Base-by-base conservation (phyloP, 2,113 vertebrate species). In the Istiophorus platypterus region DNA sequence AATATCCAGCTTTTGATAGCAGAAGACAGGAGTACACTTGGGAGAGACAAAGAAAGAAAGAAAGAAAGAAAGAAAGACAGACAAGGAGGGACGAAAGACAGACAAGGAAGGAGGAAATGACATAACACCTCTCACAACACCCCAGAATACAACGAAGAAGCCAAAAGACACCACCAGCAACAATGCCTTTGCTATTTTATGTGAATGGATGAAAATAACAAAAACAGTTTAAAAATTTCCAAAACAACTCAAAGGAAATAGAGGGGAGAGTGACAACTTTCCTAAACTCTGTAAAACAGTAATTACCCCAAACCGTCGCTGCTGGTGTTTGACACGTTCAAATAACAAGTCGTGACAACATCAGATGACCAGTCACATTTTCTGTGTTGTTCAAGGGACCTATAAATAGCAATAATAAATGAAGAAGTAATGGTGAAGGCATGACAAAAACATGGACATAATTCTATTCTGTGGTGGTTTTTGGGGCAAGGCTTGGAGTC, bases 401-500 rank as follows among this genome's bases (percentile, higher is more conserved):
- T 87, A 89, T 92, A 91, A 87, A 91, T 92, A 94, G 85, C 67
- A 22, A 54, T 75, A 79, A 86, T 91, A 89, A 92, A n/a, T n/a
- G n/a, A n/a, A 91, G 89, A 74, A 79, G 76, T 52, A 63, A 88
- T 64, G 74, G 80, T 24, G 5, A 52, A 62, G 72, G 63, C 71
- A 73, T 64, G 87, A 85, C 86, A 87, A 92, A 90, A 93, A 94
- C 90, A 91, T 37, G 79, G 66, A 80, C 57, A 88, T 93, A 84
- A 91, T 87, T 91, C 73, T 62, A 17, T 81, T 81, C 68, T 73
- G 71, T 80, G 76, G 93, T 76, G 91, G 93, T 77, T 93, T 92
- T 77, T 88, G 77, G 90, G 89, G 78, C 31, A 41, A 89, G 84
- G 84, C 78, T 63, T 37, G 10, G 52, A 31, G 41, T 83, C 49